Evolutionary conservation across 1,140 invertebrate species (phyloP).

Genomic region (Aphidius gifuensis): DNA sequence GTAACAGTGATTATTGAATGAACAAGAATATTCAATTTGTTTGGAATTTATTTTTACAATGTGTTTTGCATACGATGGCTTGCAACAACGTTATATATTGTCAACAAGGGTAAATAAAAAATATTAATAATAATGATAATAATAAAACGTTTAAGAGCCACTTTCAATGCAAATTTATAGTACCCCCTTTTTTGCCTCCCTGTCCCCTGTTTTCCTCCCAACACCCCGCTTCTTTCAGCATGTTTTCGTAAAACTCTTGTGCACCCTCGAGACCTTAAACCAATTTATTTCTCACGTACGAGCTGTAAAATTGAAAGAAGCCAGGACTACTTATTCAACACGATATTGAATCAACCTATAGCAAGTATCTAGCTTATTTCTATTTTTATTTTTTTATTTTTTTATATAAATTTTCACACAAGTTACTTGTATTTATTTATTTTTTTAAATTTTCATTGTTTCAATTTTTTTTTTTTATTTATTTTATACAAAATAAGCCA

Average conservation of each 20-base stretch:
- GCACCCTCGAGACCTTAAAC: conserved; percentile 26
- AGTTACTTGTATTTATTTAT: too few relatives aligned
- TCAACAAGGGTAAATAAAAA: too few relatives aligned
- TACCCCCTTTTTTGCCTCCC: conserved; percentile 26
- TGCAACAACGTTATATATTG: too few relatives aligned
- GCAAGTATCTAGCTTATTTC: background rate
- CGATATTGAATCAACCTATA: conserved; percentile 18
- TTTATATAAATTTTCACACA: too few relatives aligned
- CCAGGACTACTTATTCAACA: conserved; percentile 16
- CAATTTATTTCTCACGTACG: conserved; percentile 38
- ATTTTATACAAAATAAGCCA: too few relatives aligned
- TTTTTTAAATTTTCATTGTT: background rate
- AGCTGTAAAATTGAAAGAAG: conserved; percentile 31
- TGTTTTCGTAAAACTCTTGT: conserved; percentile 19
- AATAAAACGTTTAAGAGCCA: conserved; percentile 49
- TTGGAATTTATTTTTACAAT: conserved; percentile 42
- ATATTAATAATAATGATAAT: background rate
- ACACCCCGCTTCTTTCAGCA: conserved; percentile 35
- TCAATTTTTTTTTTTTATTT: background rate
- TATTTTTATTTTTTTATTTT: background rate
- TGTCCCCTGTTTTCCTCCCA: conserved; percentile 17
- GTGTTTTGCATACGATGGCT: conserved; percentile 27
- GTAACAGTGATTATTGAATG: conserved; percentile 27
- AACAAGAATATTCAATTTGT: conserved; percentile 43
- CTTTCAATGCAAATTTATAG: conserved; percentile 55